A percentile compares a stretch with the other conserved stretches of the same genome.
Evolutionary conservation across 2,888 invertebrate genomes (phyloP).

Genomic region (Chrysolina oricalcia): DNA sequence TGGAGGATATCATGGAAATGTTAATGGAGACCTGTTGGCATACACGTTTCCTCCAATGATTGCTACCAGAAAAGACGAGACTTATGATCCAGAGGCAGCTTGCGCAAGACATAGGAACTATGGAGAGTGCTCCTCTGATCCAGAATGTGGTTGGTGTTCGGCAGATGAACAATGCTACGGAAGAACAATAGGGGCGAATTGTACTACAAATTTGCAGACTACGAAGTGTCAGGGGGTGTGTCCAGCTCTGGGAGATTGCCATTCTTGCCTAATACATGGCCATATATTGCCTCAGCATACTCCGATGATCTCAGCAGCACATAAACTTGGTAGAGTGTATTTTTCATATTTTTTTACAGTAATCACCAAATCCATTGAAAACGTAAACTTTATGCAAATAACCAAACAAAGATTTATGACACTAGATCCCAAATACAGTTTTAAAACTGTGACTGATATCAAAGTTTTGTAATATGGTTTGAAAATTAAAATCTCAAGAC

Average conservation of each 20-base stretch:
- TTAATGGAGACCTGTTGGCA: slow-evolving; percentile 89
- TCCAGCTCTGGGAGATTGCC: slow-evolving; percentile 90
- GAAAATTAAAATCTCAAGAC: too few relatives aligned
- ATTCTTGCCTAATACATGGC: slow-evolving; percentile 90
- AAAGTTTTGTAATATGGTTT: too few relatives aligned
- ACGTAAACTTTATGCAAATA: background rate
- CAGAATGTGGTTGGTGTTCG: slow-evolving; percentile 96
- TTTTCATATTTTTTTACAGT: background rate
- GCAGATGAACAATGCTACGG: slow-evolving; percentile 83
- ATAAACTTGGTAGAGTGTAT: slow-evolving; percentile 77
- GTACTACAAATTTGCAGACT: slow-evolving; percentile 92
- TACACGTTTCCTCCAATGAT: slow-evolving; percentile 90
- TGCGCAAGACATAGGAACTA: slow-evolving; percentile 84
- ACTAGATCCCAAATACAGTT: too few relatives aligned
- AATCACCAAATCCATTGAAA: background rate
- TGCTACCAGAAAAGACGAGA: slow-evolving; percentile 77
- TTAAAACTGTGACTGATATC: too few relatives aligned
- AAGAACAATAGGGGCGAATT: slow-evolving; percentile 89
- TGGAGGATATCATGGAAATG: slow-evolving; percentile 95
- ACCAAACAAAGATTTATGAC: background rate
- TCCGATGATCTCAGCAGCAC: slow-evolving; percentile 78
- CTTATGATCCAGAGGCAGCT: slow-evolving; percentile 83
- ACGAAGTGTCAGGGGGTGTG: slow-evolving; percentile 91
- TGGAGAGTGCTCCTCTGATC: slow-evolving; percentile 89
- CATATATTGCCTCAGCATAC: slow-evolving; percentile 72